Conservation (phyloP, 2,888 invertebrate species). For the Nebria salina region DNA sequence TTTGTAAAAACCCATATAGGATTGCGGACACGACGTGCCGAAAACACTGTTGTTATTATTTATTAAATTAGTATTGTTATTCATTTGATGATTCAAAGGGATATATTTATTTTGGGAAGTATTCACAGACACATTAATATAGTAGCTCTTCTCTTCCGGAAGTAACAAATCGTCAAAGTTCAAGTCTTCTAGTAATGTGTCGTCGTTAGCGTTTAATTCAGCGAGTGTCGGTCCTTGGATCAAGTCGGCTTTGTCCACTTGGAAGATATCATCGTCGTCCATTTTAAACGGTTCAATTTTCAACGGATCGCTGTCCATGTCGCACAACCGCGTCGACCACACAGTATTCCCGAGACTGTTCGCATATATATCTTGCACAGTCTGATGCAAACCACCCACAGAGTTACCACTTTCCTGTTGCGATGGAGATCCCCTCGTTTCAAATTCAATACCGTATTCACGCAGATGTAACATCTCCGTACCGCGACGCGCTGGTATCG, state of each 20-base stretch:
- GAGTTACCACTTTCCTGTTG: constrained; percentile 60
- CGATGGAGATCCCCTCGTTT: constrained; percentile 67
- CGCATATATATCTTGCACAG: constrained; percentile 60
- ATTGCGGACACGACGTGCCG: constrained; percentile 56
- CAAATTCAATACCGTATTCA: constrained; percentile 69
- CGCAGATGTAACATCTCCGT: constrained; percentile 61
- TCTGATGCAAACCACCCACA: constrained; percentile 56
- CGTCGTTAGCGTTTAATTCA: constrained; percentile 86
- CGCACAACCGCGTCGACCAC: constrained; percentile 61
- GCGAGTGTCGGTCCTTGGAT: constrained; percentile 86
- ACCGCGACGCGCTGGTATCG: constrained; percentile 69
- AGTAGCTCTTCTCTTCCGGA: constrained; percentile 74
- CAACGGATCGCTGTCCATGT: constrained; percentile 53
- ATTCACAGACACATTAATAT: constrained; percentile 56
- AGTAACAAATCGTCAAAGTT: constrained; percentile 86
- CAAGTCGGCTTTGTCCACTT: constrained; percentile 87
- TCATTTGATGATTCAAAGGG: constrained; percentile 51
- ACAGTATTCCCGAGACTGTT: constrained; percentile 61
- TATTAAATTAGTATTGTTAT: constrained; percentile 53
- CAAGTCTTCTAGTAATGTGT: constrained; percentile 82
- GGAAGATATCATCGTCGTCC: constrained; percentile 90
- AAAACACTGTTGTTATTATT: constrained; percentile 55
- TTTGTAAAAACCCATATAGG: constrained; percentile 38
- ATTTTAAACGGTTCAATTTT: constrained; percentile 76
- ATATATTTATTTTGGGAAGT: constrained; percentile 47